Evolutionary conservation across 2,888 invertebrate species (phyloP).

Genomic region (Agelastica alni): DNA sequence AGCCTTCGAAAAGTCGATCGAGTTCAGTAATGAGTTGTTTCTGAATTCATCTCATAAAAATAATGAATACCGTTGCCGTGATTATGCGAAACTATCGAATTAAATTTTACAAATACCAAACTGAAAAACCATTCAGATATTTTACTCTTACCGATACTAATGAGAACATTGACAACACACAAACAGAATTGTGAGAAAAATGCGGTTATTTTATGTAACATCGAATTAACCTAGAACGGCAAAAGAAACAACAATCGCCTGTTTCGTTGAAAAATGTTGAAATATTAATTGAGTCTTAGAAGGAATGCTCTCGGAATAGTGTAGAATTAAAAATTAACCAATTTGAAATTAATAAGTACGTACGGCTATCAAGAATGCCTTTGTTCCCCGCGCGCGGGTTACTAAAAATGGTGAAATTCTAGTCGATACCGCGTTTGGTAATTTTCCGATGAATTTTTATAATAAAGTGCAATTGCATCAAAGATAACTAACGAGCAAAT

Average conservation of each 20-base stretch:
- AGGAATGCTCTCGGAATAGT: slow-evolving; percentile 10
- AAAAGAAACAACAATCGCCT: slow-evolving; percentile 9
- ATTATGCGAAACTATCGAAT: too few species aligned
- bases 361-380: neutral
- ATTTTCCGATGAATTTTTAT: too few species aligned
- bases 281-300: slow-evolving; percentile 10
- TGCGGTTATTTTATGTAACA: slow-evolving; percentile 10
- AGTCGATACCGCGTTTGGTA: too few species aligned
- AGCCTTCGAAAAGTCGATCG: too few species aligned
- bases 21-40: too few species aligned
- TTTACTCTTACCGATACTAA: too few species aligned
- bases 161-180: slow-evolving; percentile 7
- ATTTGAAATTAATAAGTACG: neutral
- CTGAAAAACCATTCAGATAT: too few species aligned
- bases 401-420: neutral
- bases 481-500: too few species aligned
- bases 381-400: neutral
- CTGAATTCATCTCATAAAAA: too few species aligned
- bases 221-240: slow-evolving; percentile 7
- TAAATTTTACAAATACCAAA: too few species aligned
- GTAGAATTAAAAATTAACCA: neutral
- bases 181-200: slow-evolving; percentile 18
- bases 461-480: too few species aligned
- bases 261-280: slow-evolving; percentile 12
- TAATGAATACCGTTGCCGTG: too few species aligned